Conservation (phyloP, 2,113 vertebrate genomes). For the Aplodontia rufa region DNA sequence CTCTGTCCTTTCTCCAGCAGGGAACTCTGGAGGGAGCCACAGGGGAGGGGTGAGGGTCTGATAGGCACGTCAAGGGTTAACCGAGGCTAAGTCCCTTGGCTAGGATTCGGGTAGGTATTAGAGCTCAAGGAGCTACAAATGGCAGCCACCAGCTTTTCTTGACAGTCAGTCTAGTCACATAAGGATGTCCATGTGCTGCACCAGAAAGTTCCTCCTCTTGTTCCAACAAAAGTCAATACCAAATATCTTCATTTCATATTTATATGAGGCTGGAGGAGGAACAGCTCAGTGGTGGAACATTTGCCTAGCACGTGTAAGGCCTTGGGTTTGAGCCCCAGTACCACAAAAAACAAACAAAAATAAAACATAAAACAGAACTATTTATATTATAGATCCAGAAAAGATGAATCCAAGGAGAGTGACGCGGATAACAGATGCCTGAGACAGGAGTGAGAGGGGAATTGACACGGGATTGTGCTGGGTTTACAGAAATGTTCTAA, state of each 20-base stretch:
- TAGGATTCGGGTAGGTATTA: neutral
- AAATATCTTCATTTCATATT: neutral
- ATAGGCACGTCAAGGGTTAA: neutral
- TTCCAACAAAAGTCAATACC: neutral
- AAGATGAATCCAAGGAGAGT: neutral
- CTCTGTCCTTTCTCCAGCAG: neutral
- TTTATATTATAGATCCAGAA: neutral
- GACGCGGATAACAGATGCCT: neutral
- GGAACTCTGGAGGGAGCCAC: neutral
- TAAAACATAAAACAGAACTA: neutral
- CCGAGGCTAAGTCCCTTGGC: neutral
- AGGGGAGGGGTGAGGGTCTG: too few species aligned
- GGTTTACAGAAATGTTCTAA: neutral
- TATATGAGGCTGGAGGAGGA: neutral
- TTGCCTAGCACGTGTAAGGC: too few species aligned
- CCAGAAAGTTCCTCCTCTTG: slow-evolving; percentile 20
- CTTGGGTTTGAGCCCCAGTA: too few species aligned
- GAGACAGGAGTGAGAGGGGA: neutral
- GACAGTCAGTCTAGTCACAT: neutral
- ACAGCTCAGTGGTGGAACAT: neutral
- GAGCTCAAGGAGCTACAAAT: neutral
- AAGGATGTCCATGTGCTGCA: neutral
- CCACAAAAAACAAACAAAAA: too few species aligned
- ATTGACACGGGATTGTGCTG: neutral
- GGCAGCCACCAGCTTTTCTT: neutral